Percentiles rank a stretch among this genome's conserved stretches.
Conservation (phyloP, 2,888 invertebrate species). For the Hipparchia sbordonii region DNA sequence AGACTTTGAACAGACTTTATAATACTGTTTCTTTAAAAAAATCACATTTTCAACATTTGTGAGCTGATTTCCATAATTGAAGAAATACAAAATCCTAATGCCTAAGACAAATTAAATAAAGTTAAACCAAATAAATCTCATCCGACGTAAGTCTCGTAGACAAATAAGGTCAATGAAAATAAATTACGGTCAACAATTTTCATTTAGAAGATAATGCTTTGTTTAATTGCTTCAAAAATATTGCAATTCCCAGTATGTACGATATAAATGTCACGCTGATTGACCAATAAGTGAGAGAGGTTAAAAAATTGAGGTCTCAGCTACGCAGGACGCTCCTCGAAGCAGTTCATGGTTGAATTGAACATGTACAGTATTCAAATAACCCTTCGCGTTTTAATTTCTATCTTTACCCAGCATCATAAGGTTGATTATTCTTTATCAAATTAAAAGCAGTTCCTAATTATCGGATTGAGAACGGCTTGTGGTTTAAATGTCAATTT, state of each 20-base stretch:
- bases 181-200: constrained; percentile 7
- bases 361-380: constrained; percentile 72
- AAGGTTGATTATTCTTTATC: constrained; percentile 62
- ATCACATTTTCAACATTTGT: too few relatives aligned
- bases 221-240: constrained; percentile 17
- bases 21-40: too few relatives aligned
- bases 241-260: constrained; percentile 45
- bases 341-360: constrained; percentile 82
- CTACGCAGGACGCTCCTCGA: constrained; percentile 77
- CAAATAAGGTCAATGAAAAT: constrained; percentile 8
- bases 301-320: constrained; percentile 80
- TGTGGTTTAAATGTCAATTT: constrained; percentile 58
- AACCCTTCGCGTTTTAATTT: constrained; percentile 49
- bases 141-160: neutral
- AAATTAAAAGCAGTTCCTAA: constrained; percentile 66
- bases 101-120: neutral
- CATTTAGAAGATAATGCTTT: neutral
- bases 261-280: constrained; percentile 76
- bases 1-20: too few relatives aligned
- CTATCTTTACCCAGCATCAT: constrained; percentile 51
- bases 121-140: neutral
- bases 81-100: too few relatives aligned
- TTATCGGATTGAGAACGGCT: constrained; percentile 75
- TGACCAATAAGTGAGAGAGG: constrained; percentile 80
- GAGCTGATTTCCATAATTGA: too few relatives aligned